Evolutionary conservation across 1,140 invertebrate species (phyloP).

Genomic region (Diuraphis noxia): DNA sequence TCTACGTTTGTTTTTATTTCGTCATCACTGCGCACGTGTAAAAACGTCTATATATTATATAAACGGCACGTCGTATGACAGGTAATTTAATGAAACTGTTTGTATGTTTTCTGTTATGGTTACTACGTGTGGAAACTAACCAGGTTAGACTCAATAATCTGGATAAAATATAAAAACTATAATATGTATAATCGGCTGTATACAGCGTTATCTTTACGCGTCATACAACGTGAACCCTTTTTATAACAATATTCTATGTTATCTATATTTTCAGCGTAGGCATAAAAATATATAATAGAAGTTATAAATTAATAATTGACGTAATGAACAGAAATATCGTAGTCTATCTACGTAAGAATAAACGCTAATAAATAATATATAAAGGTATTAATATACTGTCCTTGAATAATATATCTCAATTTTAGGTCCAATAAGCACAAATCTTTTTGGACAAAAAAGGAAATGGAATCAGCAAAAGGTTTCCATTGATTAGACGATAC

Average conservation of each 20-base stretch:
- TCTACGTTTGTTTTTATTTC: constrained; percentile 16
- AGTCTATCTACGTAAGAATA: no score
- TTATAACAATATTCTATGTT: background rate
- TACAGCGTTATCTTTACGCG: background rate
- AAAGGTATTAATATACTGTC: background rate
- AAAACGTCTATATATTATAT: background rate
- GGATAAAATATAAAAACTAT: background rate
- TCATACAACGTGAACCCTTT: background rate
- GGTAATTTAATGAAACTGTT: constrained; percentile 12
- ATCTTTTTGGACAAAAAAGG: background rate
- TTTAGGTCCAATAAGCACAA: background rate
- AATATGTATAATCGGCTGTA: background rate
- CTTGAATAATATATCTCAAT: background rate
- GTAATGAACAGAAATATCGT: background rate
- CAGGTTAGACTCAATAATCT: background rate
- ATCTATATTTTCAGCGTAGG: background rate
- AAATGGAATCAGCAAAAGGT: background rate
- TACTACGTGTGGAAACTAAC: background rate
- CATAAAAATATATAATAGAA: background rate
- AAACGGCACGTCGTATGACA: background rate
- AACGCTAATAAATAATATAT: background rate
- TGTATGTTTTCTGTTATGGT: constrained; percentile 1
- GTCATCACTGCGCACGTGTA: background rate
- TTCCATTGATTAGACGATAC: background rate
- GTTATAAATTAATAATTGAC: background rate